Percentiles rank a stretch among this genome's conserved stretches.
phyloP scores from a whole-genome alignment of 2,113 vertebrate species.

The Chinchilla lanigera region DNA sequence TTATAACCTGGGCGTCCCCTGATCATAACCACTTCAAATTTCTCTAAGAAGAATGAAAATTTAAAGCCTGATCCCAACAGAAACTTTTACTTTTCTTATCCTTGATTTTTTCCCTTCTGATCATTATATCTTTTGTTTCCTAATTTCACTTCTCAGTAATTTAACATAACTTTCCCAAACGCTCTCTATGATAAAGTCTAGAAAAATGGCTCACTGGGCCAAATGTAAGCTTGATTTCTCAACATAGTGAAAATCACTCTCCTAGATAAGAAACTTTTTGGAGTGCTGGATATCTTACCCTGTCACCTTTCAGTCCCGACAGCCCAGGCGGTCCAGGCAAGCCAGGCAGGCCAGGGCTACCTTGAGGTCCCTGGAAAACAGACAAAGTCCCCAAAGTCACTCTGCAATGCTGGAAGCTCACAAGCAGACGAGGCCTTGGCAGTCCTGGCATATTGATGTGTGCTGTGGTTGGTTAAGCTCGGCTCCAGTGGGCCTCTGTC shows the following conservation, averaged over 20 bases:
- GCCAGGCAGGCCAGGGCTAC: slow-evolving; percentile 94
- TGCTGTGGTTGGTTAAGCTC: not conserved
- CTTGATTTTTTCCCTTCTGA: not conserved
- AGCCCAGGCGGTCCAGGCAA: slow-evolving; percentile 93
- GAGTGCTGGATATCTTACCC: slow-evolving; percentile 88
- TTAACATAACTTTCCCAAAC: not conserved
- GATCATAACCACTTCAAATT: not conserved
- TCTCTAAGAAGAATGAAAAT: not conserved
- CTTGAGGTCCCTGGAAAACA: slow-evolving; percentile 92
- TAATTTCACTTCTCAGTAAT: not conserved
- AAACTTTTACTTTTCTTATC: not conserved
- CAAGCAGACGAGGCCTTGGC: not conserved
- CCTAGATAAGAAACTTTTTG: not conserved
- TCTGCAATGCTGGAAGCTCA: not conserved
- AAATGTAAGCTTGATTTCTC: slow-evolving; percentile 35
- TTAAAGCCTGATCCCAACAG: slow-evolving; percentile 2
- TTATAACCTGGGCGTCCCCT: not conserved
- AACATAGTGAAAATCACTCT: not conserved
- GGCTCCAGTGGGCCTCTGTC: not conserved
- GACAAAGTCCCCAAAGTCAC: slow-evolving; percentile 1
- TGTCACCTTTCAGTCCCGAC: slow-evolving; percentile 94
- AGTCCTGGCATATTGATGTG: not conserved
- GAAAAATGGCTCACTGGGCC: not conserved
- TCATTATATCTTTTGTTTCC: not conserved
- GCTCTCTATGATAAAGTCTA: not conserved